Evolutionary conservation across 2,113 vertebrate genomes (phyloP).

Genomic region (Syrrhaptes paradoxus): DNA sequence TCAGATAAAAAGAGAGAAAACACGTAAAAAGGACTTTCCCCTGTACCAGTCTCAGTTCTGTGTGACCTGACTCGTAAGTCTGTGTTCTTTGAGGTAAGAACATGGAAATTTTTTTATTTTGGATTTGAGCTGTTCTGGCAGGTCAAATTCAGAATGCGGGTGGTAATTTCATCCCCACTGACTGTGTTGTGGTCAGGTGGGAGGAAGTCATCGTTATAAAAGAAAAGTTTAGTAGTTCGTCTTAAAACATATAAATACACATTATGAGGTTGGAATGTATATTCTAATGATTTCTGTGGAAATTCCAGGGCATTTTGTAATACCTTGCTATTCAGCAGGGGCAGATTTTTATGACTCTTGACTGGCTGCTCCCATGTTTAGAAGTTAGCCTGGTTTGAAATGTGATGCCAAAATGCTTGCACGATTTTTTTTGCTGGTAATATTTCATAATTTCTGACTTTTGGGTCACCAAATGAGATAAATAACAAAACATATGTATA

Average conservation of each 20-base stretch:
- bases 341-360: not conserved
- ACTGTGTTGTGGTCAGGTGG: not conserved
- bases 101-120: not conserved
- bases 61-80: rapidly evolving
- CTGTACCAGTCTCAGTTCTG: not conserved
- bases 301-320: not conserved
- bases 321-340: not conserved
- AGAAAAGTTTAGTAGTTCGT: not conserved
- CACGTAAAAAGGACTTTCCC: not conserved
- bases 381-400: not conserved
- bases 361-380: not conserved
- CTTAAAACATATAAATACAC: not conserved
- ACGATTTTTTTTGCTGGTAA: not conserved
- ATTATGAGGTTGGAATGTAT: not conserved
- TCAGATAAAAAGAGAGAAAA: not conserved
- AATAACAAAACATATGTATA: not conserved
- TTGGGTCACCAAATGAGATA: not conserved
- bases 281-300: not conserved
- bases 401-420: not conserved
- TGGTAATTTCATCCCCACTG: not conserved
- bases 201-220: not conserved
- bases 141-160: not conserved
- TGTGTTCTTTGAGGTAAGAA: not conserved
- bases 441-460: not conserved
- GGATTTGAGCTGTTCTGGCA: not conserved